Evolutionary conservation across 2,797 vertebrate species (phyloP), one percentile per base, ranked within the genome.

Genomic region (Gadopsis bispinosus): DNA sequence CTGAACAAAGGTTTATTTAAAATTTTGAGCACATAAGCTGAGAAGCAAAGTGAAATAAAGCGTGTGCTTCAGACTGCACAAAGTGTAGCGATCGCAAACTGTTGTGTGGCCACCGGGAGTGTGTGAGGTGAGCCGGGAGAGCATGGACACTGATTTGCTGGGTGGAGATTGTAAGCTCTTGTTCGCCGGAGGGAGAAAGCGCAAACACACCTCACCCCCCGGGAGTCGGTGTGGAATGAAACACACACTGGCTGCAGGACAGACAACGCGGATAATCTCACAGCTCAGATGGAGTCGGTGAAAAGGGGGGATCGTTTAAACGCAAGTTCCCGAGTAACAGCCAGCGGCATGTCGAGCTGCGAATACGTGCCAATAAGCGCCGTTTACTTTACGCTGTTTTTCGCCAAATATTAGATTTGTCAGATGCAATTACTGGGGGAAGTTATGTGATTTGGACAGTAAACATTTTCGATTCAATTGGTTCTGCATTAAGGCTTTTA

Each of bases 151-250:
- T 72, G 69, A 72, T 69, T 83, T 79, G 70, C 47, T 26, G 62
- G 75, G 55, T 67, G 69, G 75, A 83, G 83, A 77, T 22, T 80
- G 78, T 80, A 70, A 68, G 78, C 72, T 74, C 53, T 62, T 80
- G 76, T 71, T 73, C 9, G 62, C 63, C 5, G 2, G 61, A 77
- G 74, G 79, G 71, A 45, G 43, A 75, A 73, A 56, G 83, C 74
- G 81, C 72, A 79, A 56, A 83, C 66, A 73, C 73, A 65, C 75
- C 56, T 65, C 69, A 45, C 39, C 53, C 69, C 56, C 62, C n/a
- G 1, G 17, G 69, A 80, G 54, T 48, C 8, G 45, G 45, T n/a
- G 47, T 20, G 58, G 55, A 75, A 58, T 41, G 41, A 71, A 67
- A 80, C 20, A 26, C 54, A 35, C 54, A 35, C 7, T 1, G 17